phyloP scores from a whole-genome alignment of 1,140 invertebrate genomes.

The Anoplolepis gracilipes region DNA sequence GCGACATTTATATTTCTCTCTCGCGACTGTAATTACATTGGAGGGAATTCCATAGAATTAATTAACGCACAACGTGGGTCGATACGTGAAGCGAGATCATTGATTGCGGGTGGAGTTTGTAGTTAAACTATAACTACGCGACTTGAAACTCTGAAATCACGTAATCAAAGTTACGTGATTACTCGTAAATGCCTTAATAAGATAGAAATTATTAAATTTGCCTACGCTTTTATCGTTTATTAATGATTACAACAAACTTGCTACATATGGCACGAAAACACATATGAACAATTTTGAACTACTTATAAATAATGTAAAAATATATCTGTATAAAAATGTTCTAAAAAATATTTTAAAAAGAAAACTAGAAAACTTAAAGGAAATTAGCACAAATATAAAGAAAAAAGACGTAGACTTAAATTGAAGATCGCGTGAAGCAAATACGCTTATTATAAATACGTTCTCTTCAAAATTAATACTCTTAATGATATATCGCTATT shows the following conservation, averaged over 20 bases:
- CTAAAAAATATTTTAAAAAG: background rate
- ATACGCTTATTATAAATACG: background rate
- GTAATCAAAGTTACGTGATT: conserved; percentile 5
- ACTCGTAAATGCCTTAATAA: background rate
- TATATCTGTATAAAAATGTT: background rate
- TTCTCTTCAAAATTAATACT: background rate
- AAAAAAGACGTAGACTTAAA: background rate
- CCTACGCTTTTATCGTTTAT: conserved; percentile 6
- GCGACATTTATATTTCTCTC: conserved; percentile 4
- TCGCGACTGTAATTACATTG: background rate
- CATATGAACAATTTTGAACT: background rate
- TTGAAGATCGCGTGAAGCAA: background rate
- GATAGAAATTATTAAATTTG: background rate
- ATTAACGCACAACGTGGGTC: conserved; percentile 41
- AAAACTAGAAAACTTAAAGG: background rate
- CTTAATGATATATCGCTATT: background rate
- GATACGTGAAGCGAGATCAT: conserved; percentile 19
- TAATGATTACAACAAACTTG: background rate
- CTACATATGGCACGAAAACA: conserved; percentile 27
- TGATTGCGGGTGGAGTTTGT: background rate
- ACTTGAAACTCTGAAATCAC: background rate
- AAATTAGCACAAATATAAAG: background rate
- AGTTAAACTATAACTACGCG: background rate
- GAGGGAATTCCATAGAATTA: conserved; percentile 34
- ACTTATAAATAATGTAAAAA: background rate